Conservation (phyloP, 2,797 vertebrate genomes). For the Delichon dasypus region DNA sequence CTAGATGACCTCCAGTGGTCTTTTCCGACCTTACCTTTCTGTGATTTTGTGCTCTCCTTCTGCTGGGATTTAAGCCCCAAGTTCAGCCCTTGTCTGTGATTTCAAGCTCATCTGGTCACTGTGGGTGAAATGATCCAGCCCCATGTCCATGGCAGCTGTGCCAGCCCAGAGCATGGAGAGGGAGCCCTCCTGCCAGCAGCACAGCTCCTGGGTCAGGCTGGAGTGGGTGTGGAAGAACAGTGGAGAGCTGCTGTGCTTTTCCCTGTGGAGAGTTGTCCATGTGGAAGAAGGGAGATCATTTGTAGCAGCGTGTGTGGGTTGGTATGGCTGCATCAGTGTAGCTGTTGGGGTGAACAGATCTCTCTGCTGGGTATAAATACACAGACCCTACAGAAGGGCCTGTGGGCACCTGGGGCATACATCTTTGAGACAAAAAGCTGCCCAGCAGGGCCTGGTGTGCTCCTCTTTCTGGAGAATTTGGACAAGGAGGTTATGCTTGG, state of each 20-base stretch:
- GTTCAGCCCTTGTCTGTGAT: background rate
- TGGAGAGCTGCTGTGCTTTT: background rate
- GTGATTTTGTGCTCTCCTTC: background rate
- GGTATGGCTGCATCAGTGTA: rapidly evolving
- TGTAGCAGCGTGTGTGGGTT: background rate
- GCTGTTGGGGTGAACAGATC: background rate
- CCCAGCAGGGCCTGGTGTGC: background rate
- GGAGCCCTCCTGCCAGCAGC: background rate
- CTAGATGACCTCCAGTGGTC: background rate
- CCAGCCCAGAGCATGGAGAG: background rate
- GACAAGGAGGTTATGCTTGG: background rate
- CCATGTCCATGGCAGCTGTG: rapidly evolving
- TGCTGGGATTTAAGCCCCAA: background rate
- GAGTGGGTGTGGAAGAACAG: rapidly evolving
- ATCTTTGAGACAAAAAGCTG: background rate
- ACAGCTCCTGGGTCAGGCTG: background rate
- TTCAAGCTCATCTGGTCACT: background rate
- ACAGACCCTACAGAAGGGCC: background rate
- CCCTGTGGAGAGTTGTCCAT: background rate
- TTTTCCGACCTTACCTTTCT: background rate
- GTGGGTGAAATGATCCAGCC: background rate
- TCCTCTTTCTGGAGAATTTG: background rate
- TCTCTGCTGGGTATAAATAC: background rate
- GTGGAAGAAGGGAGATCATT: background rate
- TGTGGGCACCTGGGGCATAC: rapidly evolving